A percentile compares a stretch with the other conserved stretches of the same genome.
phyloP scores from a whole-genome alignment of 1,140 invertebrate species.

The Pogonomyrmex barbatus region DNA sequence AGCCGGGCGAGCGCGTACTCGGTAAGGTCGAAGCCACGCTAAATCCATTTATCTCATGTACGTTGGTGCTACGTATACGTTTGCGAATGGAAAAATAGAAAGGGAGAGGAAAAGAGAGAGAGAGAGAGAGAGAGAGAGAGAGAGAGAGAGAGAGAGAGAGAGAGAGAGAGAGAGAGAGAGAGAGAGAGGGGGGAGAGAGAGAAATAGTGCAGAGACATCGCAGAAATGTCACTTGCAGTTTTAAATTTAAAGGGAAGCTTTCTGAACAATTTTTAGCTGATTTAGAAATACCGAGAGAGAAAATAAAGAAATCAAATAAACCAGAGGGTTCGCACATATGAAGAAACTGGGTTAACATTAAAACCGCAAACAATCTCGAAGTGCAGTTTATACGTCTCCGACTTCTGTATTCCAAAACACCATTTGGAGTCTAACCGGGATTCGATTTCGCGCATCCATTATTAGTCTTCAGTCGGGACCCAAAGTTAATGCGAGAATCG shows the following conservation, averaged over 20 bases:
- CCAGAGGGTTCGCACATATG: background rate
- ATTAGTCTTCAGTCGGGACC: conserved; percentile 68
- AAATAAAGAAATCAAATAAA: background rate
- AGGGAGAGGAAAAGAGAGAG: too few relatives aligned
- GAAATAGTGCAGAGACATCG: conserved; percentile 27
- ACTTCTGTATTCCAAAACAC: background rate
- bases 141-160: background rate
- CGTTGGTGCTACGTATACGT: conserved; percentile 48
- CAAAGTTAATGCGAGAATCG: conserved; percentile 72
- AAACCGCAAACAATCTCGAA: background rate
- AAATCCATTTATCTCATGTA: conserved; percentile 81
- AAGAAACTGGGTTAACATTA: background rate
- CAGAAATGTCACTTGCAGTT: background rate
- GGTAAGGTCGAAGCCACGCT: conserved; percentile 79
- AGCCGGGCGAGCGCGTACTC: conserved; percentile 76
- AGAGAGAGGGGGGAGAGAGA: background rate
- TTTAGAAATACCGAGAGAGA: background rate
- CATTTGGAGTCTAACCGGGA: background rate
- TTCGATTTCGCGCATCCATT: conserved; percentile 71
- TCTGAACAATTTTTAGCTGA: background rate
- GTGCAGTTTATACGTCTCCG: background rate
- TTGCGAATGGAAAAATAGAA: conserved; percentile 26
- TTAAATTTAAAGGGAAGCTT: background rate
- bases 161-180: too few relatives aligned
- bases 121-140: too few relatives aligned